Evolutionary conservation across 1,140 invertebrate species (phyloP), one percentile per base, ranked within the genome.

Genomic region (Zaprionus lachaisei): DNA sequence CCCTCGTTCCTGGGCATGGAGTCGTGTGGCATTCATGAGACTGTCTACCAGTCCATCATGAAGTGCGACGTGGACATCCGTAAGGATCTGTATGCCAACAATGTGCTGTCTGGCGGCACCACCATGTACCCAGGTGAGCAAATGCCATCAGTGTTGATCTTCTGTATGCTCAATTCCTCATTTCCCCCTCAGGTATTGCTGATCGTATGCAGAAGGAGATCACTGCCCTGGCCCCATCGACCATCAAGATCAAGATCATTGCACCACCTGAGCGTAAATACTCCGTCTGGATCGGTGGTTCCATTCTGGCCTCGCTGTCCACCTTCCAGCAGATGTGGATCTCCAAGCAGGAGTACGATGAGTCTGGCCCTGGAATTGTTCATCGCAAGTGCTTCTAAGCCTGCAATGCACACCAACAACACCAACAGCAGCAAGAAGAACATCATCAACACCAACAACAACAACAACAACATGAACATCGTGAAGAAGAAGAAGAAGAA

Each of bases 241-340:
- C 97, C 72, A 98, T 98, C 95, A 98, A 98, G 94, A 98, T 98
- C 94, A 98, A 98, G 94, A 98, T 98, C 93, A 98, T 98, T 93
- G 97, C 97, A 85, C 98, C 97, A 64, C 97, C 97, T 62, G 97
- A 98, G 81, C 95, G 97, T 87, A 98, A 98, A 93, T 98, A 98
- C 94, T 97, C 97, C 68, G 91, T 97, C 96, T 97, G 96, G 97
- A 95, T 95, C 92, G 95, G 96, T 79, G 96, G 96, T 20, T 97
- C 96, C 85, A 97, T 97, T 91, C 93, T 97, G 76, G 96, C 96
- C 37, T 96, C 96, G 57, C 92, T 97, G 55, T 96, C 96, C 91
- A 97, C 96, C 82, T 97, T 97, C 95, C 96, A 97, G 92, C 96
- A 96, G 92, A 96, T 96, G 96, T 97, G 97, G 97, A 96, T 96